These are phyloP conservation scores for Lethenteron camtschaticum DNA, from an alignment of 2,113 vertebrate species.

Conservation along the genomic window DNA sequence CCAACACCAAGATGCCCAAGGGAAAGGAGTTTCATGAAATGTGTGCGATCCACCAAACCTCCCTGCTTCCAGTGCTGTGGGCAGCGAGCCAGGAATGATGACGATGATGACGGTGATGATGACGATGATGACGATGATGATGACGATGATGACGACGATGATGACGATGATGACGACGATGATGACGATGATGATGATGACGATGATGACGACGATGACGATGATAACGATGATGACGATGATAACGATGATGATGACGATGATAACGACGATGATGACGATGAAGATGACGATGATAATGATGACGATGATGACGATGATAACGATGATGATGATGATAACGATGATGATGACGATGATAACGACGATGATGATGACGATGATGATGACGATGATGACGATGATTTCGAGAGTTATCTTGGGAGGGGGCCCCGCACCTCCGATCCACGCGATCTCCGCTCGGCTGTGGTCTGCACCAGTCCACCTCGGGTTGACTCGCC, in stretches of 20 bases:
- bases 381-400: background rate
- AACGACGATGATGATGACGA: background rate
- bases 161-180: background rate
- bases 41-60: too few relatives aligned
- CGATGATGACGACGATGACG: background rate
- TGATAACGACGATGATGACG: background rate
- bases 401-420: background rate
- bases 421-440: too few relatives aligned
- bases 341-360: background rate
- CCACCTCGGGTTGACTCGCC: too few relatives aligned
- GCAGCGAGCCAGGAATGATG: background rate
- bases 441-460: too few relatives aligned
- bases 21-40: too few relatives aligned
- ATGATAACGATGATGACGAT: background rate
- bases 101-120: background rate
- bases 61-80: background rate
- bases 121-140: background rate
- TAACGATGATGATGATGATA: background rate
- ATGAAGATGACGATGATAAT: background rate
- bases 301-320: background rate
- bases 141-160: background rate
- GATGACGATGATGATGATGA: background rate
- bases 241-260: background rate
- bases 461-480: too few relatives aligned
- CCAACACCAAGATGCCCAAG: too few relatives aligned